Percentiles rank a stretch among this genome's conserved stretches.
These are phyloP conservation scores for Lithophane leautieri DNA, from an alignment of 2,888 invertebrate genomes.

Conservation along the genomic window DNA sequence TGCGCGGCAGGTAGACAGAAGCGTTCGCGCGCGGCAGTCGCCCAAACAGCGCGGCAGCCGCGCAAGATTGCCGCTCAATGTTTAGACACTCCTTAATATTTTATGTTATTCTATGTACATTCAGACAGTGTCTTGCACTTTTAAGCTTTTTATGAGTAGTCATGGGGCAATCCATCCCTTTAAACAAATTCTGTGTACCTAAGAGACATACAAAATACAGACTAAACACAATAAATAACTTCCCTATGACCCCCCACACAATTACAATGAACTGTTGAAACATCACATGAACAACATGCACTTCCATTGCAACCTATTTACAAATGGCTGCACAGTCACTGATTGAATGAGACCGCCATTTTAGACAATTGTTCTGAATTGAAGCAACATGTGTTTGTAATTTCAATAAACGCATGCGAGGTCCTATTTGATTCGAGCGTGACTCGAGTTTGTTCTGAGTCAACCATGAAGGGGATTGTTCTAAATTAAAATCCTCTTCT, in stretches of 20 bases:
- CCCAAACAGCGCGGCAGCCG: no score
- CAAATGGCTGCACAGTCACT: slow-evolving; percentile 33
- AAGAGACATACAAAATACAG: not conserved
- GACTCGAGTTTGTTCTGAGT: not conserved
- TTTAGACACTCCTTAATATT: no score
- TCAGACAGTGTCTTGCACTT: not conserved
- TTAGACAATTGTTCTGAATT: slow-evolving; percentile 48
- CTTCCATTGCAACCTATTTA: slow-evolving; percentile 41
- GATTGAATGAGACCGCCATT: slow-evolving; percentile 31
- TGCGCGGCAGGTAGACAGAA: no score
- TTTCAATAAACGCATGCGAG: slow-evolving; percentile 23
- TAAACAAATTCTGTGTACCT: not conserved
- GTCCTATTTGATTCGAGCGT: slow-evolving; percentile 3
- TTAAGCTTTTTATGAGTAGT: not conserved
- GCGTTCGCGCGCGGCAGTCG: no score
- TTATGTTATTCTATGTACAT: not conserved
- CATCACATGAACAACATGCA: slow-evolving; percentile 8
- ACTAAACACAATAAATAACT: not conserved
- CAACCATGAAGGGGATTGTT: no score
- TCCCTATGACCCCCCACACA: not conserved
- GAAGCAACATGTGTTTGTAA: slow-evolving; percentile 26
- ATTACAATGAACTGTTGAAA: slow-evolving; percentile 14
- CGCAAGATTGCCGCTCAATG: no score
- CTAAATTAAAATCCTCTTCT: no score
- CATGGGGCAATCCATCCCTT: not conserved